These are phyloP conservation scores for Oscheius sp. DNA, from an alignment of 2,888 invertebrate species.

Conservation along the genomic window DNA sequence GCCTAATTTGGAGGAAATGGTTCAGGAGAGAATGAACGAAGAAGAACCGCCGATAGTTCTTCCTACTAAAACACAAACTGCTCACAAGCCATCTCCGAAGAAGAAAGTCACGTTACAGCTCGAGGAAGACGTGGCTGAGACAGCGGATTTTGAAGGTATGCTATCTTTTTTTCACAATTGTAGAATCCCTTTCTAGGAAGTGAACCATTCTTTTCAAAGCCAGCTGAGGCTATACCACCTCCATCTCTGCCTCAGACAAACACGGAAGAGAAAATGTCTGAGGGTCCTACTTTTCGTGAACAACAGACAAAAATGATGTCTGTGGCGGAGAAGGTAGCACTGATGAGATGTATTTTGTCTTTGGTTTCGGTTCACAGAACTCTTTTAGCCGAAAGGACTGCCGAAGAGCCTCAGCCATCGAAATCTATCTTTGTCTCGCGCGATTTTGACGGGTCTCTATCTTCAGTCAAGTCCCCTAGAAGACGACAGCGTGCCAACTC, in stretches of 20 bases:
- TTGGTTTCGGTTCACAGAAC: background rate
- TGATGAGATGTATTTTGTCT: background rate
- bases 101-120: conserved; percentile 2
- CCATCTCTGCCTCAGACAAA: background rate
- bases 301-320: background rate
- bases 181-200: background rate
- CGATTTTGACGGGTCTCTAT: background rate
- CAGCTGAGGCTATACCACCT: background rate
- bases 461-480: background rate
- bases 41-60: background rate
- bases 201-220: background rate
- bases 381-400: background rate
- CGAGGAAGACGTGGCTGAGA: background rate
- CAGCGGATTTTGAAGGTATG: background rate
- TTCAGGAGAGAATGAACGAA: background rate
- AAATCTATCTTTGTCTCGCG: background rate
- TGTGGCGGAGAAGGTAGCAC: no score
- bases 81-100: background rate
- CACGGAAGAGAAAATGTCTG: no score
- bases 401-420: background rate
- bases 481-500: background rate
- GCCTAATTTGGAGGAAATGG: no score
- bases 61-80: background rate
- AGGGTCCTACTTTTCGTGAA: background rate
- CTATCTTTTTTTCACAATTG: background rate